Percentiles rank a stretch among this genome's conserved stretches.
These are phyloP conservation scores for Oryzias woworae DNA, from an alignment of 2,113 vertebrate genomes.

Conservation along the genomic window DNA sequence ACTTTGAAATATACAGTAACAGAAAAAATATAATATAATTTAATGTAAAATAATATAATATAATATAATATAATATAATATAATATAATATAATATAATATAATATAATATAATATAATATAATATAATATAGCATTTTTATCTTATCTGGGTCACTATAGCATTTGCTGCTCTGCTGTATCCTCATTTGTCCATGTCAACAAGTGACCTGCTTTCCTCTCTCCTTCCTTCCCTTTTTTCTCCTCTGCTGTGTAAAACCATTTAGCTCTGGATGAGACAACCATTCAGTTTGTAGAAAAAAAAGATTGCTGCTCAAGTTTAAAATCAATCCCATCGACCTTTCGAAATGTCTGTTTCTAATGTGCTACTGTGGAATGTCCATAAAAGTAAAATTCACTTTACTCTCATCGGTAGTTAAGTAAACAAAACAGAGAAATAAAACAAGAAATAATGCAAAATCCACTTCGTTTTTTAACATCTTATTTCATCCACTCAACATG, in stretches of 20 bases:
- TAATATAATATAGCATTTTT: background rate
- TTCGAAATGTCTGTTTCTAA: constrained; percentile 53
- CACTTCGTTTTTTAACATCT: background rate
- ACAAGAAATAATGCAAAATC: too few relatives aligned
- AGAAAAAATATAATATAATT: background rate
- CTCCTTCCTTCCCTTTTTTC: constrained; percentile 39
- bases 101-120: background rate
- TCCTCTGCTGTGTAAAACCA: constrained; percentile 61
- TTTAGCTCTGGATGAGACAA: constrained; percentile 65
- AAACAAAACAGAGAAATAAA: background rate
- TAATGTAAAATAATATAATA: too few relatives aligned
- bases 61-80: constrained; percentile 1
- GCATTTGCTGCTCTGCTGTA: constrained; percentile 41
- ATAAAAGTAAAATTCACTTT: constrained; percentile 21
- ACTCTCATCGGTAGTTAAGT: background rate
- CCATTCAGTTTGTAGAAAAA: constrained; percentile 45
- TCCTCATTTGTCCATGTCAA: constrained; percentile 71
- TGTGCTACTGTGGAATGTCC: constrained; percentile 26
- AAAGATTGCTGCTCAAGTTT: constrained; percentile 47
- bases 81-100: background rate
- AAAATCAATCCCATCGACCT: constrained; percentile 65
- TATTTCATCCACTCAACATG: background rate
- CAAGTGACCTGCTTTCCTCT: constrained; percentile 73
- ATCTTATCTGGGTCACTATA: constrained; percentile 66
- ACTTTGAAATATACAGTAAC: background rate